Evolutionary conservation across 1,140 invertebrate species (phyloP), one percentile per base, ranked within the genome.

Genomic region (Probaryconus sp.): DNA sequence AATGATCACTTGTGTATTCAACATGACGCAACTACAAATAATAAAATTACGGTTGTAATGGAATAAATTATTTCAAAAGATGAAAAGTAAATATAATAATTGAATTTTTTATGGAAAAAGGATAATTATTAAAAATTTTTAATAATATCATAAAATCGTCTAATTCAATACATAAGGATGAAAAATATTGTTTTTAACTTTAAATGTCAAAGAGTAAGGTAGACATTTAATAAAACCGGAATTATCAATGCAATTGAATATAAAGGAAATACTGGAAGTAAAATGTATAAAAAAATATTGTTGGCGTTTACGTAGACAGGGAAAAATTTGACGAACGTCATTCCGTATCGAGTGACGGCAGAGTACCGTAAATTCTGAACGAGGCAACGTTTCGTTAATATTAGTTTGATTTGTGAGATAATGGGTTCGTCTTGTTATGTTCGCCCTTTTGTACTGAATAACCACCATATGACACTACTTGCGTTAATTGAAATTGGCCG

Each of bases 401-500:
- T 75, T 71, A 75, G 63, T 78, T 75, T 69, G 58, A 75, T 75
- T 78, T 67, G 43, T 24, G 60, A 31, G 43, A 68, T 71, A 78
- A 75, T 75, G 37, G 51, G 20, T 65, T 53, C 17, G 20, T 42
- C 51, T 50, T 53, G 30, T 74, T 30, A 13, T 21, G 10, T 51
- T 31, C 3, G 31, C 47, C 33, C 51, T 53, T 42, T 75, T 64
- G 48, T 48, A 21, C 28, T n/a, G n/a, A n/a, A 18, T 64, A 69
- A 76, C 60, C 61, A 68, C 35, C 43, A 48, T 56, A 24, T 43
- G 56, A 31, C 26, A 43, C 56, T 55, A 17, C 31, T 51, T 40
- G 55, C 55, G 37, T 61, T 81, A 79, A 81, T 78, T 80, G 76
- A 48, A 80, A 80, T 79, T 76, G 76, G 69, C 64, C 61, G 55